These are phyloP conservation scores for Eupeodes luniger DNA, from an alignment of 2,888 invertebrate genomes.

Conservation along the genomic window DNA sequence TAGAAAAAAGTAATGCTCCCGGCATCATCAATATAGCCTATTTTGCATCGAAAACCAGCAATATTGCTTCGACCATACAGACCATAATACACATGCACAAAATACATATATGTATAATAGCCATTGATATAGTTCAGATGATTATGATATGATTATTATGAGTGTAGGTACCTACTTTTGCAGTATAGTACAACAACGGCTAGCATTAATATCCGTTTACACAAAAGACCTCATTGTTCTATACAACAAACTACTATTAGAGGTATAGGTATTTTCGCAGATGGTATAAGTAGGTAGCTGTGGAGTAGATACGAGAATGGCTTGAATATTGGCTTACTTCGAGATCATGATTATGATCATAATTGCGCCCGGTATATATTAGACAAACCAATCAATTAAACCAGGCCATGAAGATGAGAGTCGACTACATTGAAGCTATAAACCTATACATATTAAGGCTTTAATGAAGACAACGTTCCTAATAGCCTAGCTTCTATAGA, in stretches of 20 bases:
- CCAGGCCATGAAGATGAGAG: constrained; percentile 59
- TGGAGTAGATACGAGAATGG: background rate
- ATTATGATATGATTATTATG: constrained; percentile 48
- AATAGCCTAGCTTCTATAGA: background rate
- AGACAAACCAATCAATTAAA: constrained; percentile 75
- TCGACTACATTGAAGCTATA: background rate
- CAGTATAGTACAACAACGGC: constrained; percentile 5
- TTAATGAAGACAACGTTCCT: constrained; percentile 27
- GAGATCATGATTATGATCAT: constrained; percentile 67
- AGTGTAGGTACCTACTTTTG: constrained; percentile 7
- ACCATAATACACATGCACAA: no score
- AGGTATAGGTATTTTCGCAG: background rate
- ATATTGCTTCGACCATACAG: no score
- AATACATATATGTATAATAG: background rate
- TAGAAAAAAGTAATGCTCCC: no score
- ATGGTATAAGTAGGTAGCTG: background rate
- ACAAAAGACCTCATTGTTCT: constrained; percentile 64
- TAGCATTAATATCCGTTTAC: constrained; percentile 55
- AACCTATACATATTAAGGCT: background rate
- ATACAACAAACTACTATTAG: background rate
- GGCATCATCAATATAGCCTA: no score
- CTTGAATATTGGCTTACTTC: constrained; percentile 37
- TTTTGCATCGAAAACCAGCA: no score
- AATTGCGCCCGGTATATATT: constrained; percentile 61
- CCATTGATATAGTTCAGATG: constrained; percentile 13